phyloP scores from a whole-genome alignment of 2,888 invertebrate species.

The Hydrotaea diabolus region DNA sequence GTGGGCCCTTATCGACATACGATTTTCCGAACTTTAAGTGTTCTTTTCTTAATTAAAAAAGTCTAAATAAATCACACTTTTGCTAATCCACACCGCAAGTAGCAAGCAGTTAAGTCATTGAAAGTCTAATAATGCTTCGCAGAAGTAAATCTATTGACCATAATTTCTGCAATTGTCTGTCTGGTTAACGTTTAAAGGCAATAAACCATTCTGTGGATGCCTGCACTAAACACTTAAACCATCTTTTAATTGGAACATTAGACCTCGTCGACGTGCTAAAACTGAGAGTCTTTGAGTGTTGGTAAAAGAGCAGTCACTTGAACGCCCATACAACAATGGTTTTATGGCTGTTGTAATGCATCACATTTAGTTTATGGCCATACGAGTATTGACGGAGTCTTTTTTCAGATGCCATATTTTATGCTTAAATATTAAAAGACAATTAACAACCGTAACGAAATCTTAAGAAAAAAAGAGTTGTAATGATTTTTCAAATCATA shows the following conservation, averaged over 20 bases:
- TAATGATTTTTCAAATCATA: constrained; percentile 13
- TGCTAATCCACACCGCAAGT: no score
- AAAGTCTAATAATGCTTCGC: background rate
- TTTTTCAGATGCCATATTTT: background rate
- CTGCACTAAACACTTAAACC: background rate
- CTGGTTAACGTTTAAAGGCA: background rate
- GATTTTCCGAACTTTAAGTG: no score
- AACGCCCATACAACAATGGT: background rate
- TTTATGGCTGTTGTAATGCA: background rate
- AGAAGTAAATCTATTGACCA: background rate
- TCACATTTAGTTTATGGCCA: background rate
- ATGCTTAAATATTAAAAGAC: constrained; percentile 10
- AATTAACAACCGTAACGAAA: constrained; percentile 30
- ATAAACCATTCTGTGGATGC: background rate
- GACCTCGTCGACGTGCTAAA: background rate
- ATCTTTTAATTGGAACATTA: background rate
- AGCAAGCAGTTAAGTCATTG: no score
- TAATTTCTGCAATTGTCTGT: background rate
- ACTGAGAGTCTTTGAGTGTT: background rate
- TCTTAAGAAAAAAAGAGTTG: background rate
- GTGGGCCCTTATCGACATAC: no score
- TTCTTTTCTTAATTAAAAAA: no score
- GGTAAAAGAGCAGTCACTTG: background rate
- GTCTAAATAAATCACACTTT: no score
- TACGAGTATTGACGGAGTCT: background rate